Conservation (phyloP, 2,797 vertebrate species). For the Tapirus indicus region DNA sequence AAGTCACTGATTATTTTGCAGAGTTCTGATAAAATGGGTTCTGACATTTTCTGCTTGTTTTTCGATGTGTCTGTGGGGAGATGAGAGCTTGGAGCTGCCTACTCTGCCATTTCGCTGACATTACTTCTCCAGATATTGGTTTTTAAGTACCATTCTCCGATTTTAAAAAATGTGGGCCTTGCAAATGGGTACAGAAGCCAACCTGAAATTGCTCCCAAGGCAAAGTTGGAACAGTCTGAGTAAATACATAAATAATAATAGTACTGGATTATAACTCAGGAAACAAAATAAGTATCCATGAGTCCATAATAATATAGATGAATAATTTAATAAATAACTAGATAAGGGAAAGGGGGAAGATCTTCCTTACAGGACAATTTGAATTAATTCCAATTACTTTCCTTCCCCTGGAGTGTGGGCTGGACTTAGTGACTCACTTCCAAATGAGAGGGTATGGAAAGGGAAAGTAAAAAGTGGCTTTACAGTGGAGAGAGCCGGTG, state of each 20-base stretch:
- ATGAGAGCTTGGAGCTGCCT: background rate
- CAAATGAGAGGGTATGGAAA: background rate
- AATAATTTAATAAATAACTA: background rate
- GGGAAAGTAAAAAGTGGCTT: background rate
- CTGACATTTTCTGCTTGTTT: background rate
- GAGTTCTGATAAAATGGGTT: background rate
- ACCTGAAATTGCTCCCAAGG: background rate
- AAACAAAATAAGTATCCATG: background rate
- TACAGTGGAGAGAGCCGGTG: background rate
- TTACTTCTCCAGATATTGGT: background rate
- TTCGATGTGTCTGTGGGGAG: background rate
- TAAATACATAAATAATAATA: background rate
- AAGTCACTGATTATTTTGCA: background rate
- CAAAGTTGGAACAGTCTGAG: background rate
- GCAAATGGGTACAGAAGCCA: background rate
- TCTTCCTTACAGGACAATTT: background rate
- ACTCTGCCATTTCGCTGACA: background rate
- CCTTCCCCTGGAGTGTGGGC: background rate
- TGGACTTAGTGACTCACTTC: background rate
- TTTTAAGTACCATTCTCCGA: slow-evolving; percentile 25
- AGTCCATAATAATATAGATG: background rate
- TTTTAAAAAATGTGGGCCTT: background rate
- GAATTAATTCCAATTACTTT: background rate
- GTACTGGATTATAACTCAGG: background rate
- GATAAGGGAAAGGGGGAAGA: background rate